Conservation (phyloP, 2,888 invertebrate genomes). For the Malacosoma neustria region DNA sequence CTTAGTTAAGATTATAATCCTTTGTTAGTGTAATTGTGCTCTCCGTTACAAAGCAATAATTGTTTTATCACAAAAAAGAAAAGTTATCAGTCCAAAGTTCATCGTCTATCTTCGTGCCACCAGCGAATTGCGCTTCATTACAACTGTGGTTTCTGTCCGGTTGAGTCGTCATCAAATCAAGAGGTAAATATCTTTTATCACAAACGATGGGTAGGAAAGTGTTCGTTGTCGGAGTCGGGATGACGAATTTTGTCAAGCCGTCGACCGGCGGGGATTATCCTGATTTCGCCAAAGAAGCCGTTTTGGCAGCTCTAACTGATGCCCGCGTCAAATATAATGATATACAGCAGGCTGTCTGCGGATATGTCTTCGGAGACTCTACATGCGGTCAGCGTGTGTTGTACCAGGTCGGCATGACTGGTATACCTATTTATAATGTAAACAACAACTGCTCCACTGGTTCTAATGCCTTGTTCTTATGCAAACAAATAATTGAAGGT, state of each 20-base stretch:
- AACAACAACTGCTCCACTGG: slow-evolving; percentile 99
- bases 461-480: slow-evolving; percentile 91
- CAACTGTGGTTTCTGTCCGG: slow-evolving; percentile 24
- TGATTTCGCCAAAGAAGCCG: slow-evolving; percentile 95
- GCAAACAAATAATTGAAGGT: slow-evolving; percentile 93
- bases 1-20: too few relatives aligned
- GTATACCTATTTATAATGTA: slow-evolving; percentile 97
- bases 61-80: slow-evolving; percentile 8
- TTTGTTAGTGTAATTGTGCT: too few relatives aligned
- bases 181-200: slow-evolving; percentile 47
- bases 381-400: slow-evolving; percentile 96
- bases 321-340: slow-evolving; percentile 83
- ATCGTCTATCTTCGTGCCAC: slow-evolving; percentile 10
- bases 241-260: slow-evolving; percentile 99
- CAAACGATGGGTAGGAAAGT: slow-evolving; percentile 74
- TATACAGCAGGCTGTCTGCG: slow-evolving; percentile 92
- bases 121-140: slow-evolving; percentile 16
- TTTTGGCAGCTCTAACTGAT: slow-evolving; percentile 89
- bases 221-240: slow-evolving; percentile 96
- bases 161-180: slow-evolving; percentile 33
- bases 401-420: slow-evolving; percentile 95
- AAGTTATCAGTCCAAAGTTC: slow-evolving; percentile 18
- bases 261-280: slow-evolving; percentile 94
- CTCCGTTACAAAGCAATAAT: slow-evolving; percentile 1
- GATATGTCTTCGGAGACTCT: slow-evolving; percentile 97